A percentile compares a stretch with the other conserved stretches of the same genome.
Conservation (phyloP, 2,113 vertebrate species). For the Alethe diademata region DNA sequence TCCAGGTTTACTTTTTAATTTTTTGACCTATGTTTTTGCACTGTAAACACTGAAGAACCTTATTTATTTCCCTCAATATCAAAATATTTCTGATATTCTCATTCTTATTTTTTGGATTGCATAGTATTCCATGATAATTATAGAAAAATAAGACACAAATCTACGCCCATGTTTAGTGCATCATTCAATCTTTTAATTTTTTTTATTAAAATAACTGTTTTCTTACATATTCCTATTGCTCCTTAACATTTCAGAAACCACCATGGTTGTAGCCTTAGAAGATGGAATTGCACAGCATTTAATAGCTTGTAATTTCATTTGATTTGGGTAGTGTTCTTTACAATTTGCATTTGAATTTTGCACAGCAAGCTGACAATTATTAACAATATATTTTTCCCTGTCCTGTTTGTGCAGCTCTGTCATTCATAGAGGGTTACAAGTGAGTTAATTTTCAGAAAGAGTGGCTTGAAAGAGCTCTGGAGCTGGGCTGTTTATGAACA, state of each 20-base stretch:
- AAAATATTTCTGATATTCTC: background rate
- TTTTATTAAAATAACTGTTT: background rate
- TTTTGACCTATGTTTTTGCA: background rate
- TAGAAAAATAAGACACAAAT: background rate
- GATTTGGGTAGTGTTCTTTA: constrained; percentile 32
- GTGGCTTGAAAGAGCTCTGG: constrained; percentile 56
- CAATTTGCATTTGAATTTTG: constrained; percentile 60
- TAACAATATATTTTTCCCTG: constrained; percentile 73
- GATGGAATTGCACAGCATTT: constrained; percentile 4
- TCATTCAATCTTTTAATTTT: background rate
- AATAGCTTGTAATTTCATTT: constrained; percentile 14
- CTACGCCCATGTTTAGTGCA: background rate
- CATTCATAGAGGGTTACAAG: constrained; percentile 67
- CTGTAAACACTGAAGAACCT: background rate
- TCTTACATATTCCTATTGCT: background rate
- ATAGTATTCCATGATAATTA: background rate
- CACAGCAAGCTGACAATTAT: constrained; percentile 64
- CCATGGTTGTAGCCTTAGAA: background rate
- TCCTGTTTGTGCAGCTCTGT: constrained; percentile 47
- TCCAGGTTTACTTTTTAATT: background rate
- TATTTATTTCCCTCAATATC: background rate
- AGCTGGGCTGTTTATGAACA: constrained; percentile 55
- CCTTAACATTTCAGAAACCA: background rate
- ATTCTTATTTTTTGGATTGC: background rate
- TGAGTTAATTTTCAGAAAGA: constrained; percentile 76